Evolutionary conservation across 1,140 invertebrate genomes (phyloP).

Genomic region (Drosophila santomea): DNA sequence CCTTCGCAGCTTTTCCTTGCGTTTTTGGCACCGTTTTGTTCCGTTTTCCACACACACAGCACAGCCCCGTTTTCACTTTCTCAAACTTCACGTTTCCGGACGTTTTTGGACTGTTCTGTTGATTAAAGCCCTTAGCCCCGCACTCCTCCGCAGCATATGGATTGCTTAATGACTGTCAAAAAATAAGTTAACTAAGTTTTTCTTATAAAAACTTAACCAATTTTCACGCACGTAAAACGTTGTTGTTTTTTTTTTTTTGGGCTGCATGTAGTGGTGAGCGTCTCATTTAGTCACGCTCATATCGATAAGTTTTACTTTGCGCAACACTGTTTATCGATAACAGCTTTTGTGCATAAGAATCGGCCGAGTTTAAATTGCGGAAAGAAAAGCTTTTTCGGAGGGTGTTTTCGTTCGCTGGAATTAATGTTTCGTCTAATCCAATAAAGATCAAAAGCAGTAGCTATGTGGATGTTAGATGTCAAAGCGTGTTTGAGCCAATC

Average conservation of each 20-base stretch:
- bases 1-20: conserved; percentile 33
- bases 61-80: conserved; percentile 64
- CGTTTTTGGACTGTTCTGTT: conserved; percentile 16
- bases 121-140: conserved; percentile 20
- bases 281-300: conserved; percentile 27
- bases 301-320: conserved; percentile 39
- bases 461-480: conserved; percentile 71
- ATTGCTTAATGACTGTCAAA: conserved; percentile 16
- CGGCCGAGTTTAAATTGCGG: conserved; percentile 15
- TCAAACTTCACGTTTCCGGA: conserved; percentile 36
- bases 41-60: conserved; percentile 38
- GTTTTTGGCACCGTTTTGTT: conserved; percentile 49
- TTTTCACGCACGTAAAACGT: conserved; percentile 78
- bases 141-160: conserved; percentile 54
- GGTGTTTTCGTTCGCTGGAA: conserved; percentile 29
- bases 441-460: conserved; percentile 52
- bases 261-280: conserved; percentile 49
- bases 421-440: conserved; percentile 61
- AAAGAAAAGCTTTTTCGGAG: conserved; percentile 24
- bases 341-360: conserved; percentile 4
- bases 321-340: conserved; percentile 23
- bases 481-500: conserved; percentile 49
- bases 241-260: conserved; percentile 29
- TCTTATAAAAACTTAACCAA: conserved; percentile 76
- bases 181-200: conserved; percentile 44